Base-by-base conservation (phyloP, 2,797 vertebrate species). In the Sylvilagus floridanus region DNA sequence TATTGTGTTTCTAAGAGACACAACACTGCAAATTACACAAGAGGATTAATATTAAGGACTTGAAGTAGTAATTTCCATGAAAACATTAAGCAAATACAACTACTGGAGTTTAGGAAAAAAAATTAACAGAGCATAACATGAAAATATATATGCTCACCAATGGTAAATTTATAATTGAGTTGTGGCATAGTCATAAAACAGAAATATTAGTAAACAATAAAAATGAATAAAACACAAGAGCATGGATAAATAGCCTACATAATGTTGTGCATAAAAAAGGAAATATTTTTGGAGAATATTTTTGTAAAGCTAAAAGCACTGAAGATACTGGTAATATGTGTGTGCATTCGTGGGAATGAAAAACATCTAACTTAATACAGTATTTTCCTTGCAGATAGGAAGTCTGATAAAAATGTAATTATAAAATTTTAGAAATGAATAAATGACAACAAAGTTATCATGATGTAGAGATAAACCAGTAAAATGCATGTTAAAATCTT, bases 141-240 rank as follows among this genome's bases (percentile, higher is more conserved):
- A 82, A 90, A 52, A 30, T 10, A 57, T 77, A n/a, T 47, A 2
- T 85, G 37, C 28, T 94, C 60, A 54, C 21, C 22, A 88, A 69
- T 4, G 24, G 32, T 62, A 82, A 57, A 35, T 72, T 83, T 76
- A 26, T 57, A 89, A 84, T 91, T 85, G 57, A 83, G 35, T 72
- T 22, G 0, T 50, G 94, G 1, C 24, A 13, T 50, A 83, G 8
- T 47, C 42, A 47, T 47, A 63, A 95, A 65, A 54, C 17, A 63
- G 66, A 93, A 85, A 77, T 83, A 16, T 3, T 11, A 2, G 30
- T 87, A 75, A 82, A 10, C 26, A 52, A 42, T 91, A 79, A 30
- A 75, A 93, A 71, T 42, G 30, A 76, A n/a, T 88, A 93, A 76
- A 93, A 63, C 47, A 37, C 72, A 24, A 71, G 24, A 75, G 32